Base-by-base conservation (phyloP, 2,888 invertebrate genomes). In the Didymodactylos carnosus region DNA sequence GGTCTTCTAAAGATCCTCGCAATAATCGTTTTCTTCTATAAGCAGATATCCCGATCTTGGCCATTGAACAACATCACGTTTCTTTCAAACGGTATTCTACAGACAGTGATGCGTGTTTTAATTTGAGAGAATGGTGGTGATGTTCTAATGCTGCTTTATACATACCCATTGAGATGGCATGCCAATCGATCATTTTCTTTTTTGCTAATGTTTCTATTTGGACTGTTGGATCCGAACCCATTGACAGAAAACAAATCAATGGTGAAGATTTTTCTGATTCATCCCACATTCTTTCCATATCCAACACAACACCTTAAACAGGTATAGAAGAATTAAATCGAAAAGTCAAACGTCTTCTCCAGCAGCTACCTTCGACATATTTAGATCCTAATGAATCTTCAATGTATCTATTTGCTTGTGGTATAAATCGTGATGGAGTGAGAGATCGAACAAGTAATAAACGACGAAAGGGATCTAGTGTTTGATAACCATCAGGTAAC, bases 351-450 rank as follows among this genome's bases (percentile, higher is more conserved):
- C n/a, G n/a, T n/a, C n/a, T n/a, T n/a, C n/a, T n/a, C n/a, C n/a
- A n/a, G n/a, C n/a, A n/a, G n/a, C n/a, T n/a, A n/a, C n/a, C n/a
- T 73, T 83, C 82, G 4, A 82, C 80, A 76, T 81, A 83, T 76
- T 82, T 80, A 35, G 79, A 79, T 19, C 82, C 83, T 23, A 83
- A 78, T 0, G 81, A 79, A 76, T 83, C 82, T 4, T 78, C 80
- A 41, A 84, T 80, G 77, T 81, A 84, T 69, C 80, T 81, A 73
- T 80, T 80, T 62, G 83, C 81, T 79, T 81, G 80, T 19, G 82
- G 80, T 51, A 84, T 78, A 39, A 82, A 83, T 71, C 83, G 77
- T 77, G 84, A 83, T 0, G 84, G 83, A 77, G 82, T 82, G 83
- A 83, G 83, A 69, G 80, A 80, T 23, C 83, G 78, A 23, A 84